Base-by-base conservation (phyloP, 1,140 invertebrate species). In the Drosophila tristis region DNA sequence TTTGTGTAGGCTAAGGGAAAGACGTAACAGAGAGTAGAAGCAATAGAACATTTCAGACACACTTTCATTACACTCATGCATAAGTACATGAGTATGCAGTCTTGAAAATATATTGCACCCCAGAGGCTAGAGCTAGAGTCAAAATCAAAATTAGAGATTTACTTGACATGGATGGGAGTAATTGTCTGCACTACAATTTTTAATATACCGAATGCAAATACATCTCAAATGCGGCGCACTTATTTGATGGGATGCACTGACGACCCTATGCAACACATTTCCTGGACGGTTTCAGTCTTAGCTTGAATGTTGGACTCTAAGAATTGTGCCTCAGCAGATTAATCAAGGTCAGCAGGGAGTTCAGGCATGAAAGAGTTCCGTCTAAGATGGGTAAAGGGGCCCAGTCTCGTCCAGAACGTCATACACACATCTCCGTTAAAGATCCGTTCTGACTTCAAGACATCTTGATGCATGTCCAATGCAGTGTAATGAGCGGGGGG, bases 401-500 rank as follows among this genome's bases (percentile, higher is more conserved):
- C 44, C 23, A 45, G 65, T 20, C 53, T 15, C 43, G 31, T 29
- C 7, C 26, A 11, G 7, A 62, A 61, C 29, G 5, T 13, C 15
- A 49, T 11, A 42, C 59, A 64, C 44, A 39, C 47, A 62, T 25
- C 42, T 31, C 6, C 9, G 43, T 23, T 13, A 43, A 26, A 42
- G n/a, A 25, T 43, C 49, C 49, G 31, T 26, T 45, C 55, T 54
- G 59, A 71, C 68, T 80, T 75, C 42, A 74, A 73, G 80, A 74
- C 80, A 51, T 76, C 75, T 59, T 74, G 64, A 91, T 91, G 84
- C 75, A 91, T 86, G 80, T 80, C 81, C 75, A 89, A 73, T 89
- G 78, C 84, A 90, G 64, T 72, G 72, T 91, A 91, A 91, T 91
- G 84, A 90, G 74, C 76, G 66, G 58, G 90, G 90, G 76, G 79